Evolutionary conservation across 2,797 vertebrate species (phyloP).

Genomic region (Strix occidentalis): DNA sequence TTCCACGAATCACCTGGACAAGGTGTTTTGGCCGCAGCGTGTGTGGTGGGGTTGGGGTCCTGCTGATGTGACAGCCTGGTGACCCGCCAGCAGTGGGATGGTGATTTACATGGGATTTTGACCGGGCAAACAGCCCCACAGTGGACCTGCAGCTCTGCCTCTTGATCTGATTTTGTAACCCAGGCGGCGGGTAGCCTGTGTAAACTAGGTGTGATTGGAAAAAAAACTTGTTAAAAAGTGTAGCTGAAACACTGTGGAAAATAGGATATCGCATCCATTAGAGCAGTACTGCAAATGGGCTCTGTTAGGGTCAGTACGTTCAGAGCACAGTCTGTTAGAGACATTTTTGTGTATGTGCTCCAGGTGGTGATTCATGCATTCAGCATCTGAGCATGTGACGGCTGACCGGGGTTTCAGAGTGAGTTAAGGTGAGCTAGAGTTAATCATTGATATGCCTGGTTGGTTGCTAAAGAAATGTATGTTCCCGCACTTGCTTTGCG

Average conservation of each 20-base stretch:
- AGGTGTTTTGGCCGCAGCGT: rapidly evolving
- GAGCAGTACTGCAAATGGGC: background rate
- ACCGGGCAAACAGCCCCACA: no score
- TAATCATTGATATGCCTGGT: background rate
- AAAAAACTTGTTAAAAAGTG: background rate
- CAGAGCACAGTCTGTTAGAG: rapidly evolving
- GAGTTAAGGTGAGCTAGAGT: background rate
- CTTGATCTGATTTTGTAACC: background rate
- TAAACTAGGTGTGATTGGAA: rapidly evolving
- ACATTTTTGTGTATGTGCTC: background rate
- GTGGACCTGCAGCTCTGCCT: background rate
- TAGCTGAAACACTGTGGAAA: rapidly evolving
- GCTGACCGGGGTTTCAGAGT: rapidly evolving
- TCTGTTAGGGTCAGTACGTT: rapidly evolving
- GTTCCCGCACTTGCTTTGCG: rapidly evolving
- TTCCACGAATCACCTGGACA: no score
- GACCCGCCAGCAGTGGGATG: background rate
- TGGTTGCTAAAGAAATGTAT: background rate
- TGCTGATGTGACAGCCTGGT: rapidly evolving
- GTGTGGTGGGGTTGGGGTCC: background rate
- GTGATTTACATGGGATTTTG: background rate
- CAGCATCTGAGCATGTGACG: rapidly evolving
- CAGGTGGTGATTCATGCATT: rapidly evolving
- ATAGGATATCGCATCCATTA: rapidly evolving
- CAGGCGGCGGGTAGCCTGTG: rapidly evolving